phyloP scores from a whole-genome alignment of 2,797 vertebrate genomes.

The Paguma larvata region DNA sequence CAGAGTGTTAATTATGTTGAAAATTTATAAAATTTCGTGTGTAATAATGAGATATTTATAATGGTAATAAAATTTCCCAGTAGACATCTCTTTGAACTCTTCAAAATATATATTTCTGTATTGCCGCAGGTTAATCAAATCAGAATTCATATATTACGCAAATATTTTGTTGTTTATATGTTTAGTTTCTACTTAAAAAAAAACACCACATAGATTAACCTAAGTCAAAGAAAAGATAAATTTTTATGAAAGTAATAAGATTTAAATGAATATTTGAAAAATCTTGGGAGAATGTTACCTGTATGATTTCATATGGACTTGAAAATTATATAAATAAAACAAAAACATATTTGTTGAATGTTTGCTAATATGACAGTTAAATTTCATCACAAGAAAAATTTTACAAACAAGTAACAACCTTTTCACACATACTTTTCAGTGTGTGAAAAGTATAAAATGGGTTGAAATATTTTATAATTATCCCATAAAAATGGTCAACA shows the following conservation, averaged over 20 bases:
- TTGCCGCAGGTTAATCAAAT: not conserved
- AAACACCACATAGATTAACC: not conserved
- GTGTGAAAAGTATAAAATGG: not conserved
- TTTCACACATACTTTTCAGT: not conserved
- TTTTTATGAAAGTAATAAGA: not conserved
- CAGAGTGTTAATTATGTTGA: not conserved
- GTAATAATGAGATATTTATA: constrained; percentile 1
- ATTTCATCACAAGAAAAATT: not conserved
- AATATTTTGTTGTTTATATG: not conserved
- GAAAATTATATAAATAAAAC: not conserved
- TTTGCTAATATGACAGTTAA: not conserved
- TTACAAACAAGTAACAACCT: not conserved
- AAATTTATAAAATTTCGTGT: not conserved
- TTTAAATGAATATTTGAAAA: not conserved
- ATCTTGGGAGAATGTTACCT: not conserved
- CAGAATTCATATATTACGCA: not conserved
- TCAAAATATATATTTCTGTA: not conserved
- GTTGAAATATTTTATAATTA: not conserved
- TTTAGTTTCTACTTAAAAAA: not conserved
- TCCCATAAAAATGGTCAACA: not conserved
- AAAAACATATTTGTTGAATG: not conserved
- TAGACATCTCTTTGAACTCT: not conserved
- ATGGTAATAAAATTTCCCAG: not conserved
- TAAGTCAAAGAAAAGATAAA: not conserved
- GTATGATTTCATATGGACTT: not conserved